A percentile compares a stretch with the other conserved stretches of the same genome.
phyloP scores from a whole-genome alignment of 1,140 invertebrate species.

The Rhizoglyphus robini region DNA sequence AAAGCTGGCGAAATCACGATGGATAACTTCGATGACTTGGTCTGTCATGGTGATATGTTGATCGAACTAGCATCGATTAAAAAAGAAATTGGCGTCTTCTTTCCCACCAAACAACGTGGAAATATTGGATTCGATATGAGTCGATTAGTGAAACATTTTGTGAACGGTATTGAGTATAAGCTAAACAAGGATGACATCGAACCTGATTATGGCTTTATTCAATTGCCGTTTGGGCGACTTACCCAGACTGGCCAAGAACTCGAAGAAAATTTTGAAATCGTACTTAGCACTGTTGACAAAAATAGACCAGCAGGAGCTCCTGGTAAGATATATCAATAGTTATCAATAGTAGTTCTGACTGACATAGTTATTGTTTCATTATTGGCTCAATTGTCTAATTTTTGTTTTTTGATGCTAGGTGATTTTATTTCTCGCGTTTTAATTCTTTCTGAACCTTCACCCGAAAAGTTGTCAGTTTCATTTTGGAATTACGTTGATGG shows the following conservation, averaged over 20 bases:
- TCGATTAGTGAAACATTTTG: slow-evolving; percentile 45
- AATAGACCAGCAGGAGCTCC: slow-evolving; percentile 6
- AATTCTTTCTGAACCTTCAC: slow-evolving; percentile 1
- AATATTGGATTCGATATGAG: slow-evolving; percentile 50
- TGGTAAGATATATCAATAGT: slow-evolving; percentile 14
- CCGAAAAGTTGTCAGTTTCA: slow-evolving; percentile 18
- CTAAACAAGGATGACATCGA: slow-evolving; percentile 48
- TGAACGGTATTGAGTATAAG: slow-evolving; percentile 50
- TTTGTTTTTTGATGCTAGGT: background rate
- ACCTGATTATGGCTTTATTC: slow-evolving; percentile 50
- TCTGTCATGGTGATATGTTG: slow-evolving; percentile 61
- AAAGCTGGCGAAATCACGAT: slow-evolving; percentile 49
- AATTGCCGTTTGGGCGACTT: slow-evolving; percentile 52
- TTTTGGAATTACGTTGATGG: slow-evolving; percentile 22
- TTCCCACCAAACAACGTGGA: slow-evolving; percentile 48
- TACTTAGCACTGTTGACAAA: slow-evolving; percentile 21
- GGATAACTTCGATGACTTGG: slow-evolving; percentile 53
- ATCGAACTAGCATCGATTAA: slow-evolving; percentile 54
- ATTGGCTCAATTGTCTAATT: background rate
- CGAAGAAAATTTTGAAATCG: slow-evolving; percentile 48
- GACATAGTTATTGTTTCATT: too few species aligned
- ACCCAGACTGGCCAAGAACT: slow-evolving; percentile 52
- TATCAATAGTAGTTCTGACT: background rate
- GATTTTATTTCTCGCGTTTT: slow-evolving; percentile 19
- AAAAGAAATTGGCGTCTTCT: slow-evolving; percentile 56